Evolutionary conservation across 2,113 vertebrate species (phyloP), one percentile per base, ranked within the genome.

Genomic region (Lampris megalopsis): DNA sequence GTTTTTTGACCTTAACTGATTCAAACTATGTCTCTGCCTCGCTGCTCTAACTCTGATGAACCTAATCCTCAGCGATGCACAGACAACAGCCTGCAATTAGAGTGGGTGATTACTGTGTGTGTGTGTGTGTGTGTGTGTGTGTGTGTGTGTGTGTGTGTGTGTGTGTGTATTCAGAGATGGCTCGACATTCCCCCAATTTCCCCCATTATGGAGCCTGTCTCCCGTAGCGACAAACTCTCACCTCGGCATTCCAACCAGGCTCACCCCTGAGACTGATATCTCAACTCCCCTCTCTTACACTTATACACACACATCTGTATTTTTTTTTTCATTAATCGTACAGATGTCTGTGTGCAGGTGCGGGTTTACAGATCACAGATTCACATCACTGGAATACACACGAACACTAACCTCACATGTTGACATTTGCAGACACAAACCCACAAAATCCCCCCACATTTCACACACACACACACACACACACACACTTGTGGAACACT

Each of bases 61-160:
- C 80, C 75, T 86, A 91, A 92, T 87, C 85, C 84, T 59, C 70
- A 86, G 59, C 77, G 58, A 75, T 5, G 36, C 54, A 43, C 71
- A 73, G 74, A 64, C 73, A 45, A 24, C 38, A 50, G 38, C 38
- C 4, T 41, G 68, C 37, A 85, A 84, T 88, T 77, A 87, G 84
- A 40, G 58, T 41, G 36, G 38, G 36, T 60, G 58, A 60, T 60
- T 60, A 60, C 6, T 11, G 37, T 41, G 37, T 37, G 24, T 58
- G 60, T 62, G 60, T 43, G 40, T 45, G 60, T n/a, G 60, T 45
- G 60, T 63, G 41, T 63, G 60, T 63, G 9, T 43, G 58, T 10
- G 58, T 60, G 58, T 40, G 37, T 41, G 37, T 60, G 50, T 9
- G 10, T 11, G 10, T 53, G 68, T 59, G 60, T 80, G 80, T 47